Evolutionary conservation across 2,113 vertebrate species (phyloP), one percentile per base, ranked within the genome.

Genomic region (Talpa occidentalis): DNA sequence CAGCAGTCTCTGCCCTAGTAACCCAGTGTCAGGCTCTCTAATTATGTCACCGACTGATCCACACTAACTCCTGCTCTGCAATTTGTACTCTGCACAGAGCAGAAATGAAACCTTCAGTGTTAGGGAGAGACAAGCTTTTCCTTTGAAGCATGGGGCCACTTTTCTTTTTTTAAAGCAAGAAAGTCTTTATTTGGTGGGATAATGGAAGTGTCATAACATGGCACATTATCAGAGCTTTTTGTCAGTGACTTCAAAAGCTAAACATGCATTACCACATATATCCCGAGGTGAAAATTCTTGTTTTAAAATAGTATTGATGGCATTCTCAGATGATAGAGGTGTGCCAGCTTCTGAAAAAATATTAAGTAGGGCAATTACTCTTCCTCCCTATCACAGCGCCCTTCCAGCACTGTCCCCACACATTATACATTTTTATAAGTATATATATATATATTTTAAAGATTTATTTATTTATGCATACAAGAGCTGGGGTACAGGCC

Each of bases 161-260:
- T 66, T 83, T 82, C 80, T 84, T 88, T 2, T 81, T 72, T 79
- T 82, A 1, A 95, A 90, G 92, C 80, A 94, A 94, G 62, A 70
- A 94, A 95, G 90, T 91, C 92, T 94, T 93, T 94, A 92, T 94
- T 96, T 93, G 96, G 86, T 91, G 86, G 92, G 84, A 95, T 95
- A 97, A 96, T 94, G 56, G 93, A 95, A 93, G 73, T 97, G 83
- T 97, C 94, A 95, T 93, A 95, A 96, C 84, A 95, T 32, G 77
- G 81, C 93, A 79, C 90, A 67, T 92, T 91, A 96, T 88, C 84
- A 94, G 95, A 88, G 93, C 94, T 88, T 88, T 97, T 90, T 96
- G 93, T 96, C 87, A 92, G 94, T 93, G 80, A 95, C 84, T 93
- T 96, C 92, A 97, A 97, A 97, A 92, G 76, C 90, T 60, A 81